Conservation (phyloP, 2,113 vertebrate species). For the Pangasianodon gigas region DNA sequence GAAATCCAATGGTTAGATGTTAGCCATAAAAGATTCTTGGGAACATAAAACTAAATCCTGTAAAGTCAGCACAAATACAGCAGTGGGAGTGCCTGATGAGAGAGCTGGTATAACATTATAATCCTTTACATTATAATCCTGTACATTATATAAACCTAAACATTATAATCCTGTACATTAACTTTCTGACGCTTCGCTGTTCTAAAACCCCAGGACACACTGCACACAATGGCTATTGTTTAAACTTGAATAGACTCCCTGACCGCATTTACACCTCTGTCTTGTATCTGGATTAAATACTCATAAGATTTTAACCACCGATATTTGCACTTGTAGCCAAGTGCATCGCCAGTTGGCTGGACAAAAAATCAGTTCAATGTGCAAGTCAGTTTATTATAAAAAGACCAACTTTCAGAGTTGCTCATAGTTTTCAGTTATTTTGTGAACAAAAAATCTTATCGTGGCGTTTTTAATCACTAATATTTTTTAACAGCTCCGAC, state of each 20-base stretch:
- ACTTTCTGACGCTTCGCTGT: not conserved
- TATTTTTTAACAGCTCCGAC: not conserved
- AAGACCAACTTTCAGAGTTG: not conserved
- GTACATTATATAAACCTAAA: not conserved
- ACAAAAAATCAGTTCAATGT: not conserved
- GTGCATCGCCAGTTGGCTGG: not conserved
- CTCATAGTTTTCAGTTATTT: too few relatives aligned
- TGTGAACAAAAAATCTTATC: too few relatives aligned
- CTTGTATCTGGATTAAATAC: not conserved
- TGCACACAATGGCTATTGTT: slow-evolving; percentile 40
- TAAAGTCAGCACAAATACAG: slow-evolving; percentile 20
- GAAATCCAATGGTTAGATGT: slow-evolving; percentile 12
- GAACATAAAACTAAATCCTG: slow-evolving; percentile 15
- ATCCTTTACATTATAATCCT: not conserved
- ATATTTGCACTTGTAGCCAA: not conserved
- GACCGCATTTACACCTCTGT: not conserved
- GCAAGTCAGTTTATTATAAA: not conserved
- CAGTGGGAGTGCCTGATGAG: not conserved
- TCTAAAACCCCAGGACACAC: not conserved
- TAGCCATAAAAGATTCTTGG: not conserved
- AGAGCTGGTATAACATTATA: not conserved
- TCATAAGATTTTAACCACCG: not conserved
- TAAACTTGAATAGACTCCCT: not conserved
- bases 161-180: not conserved
- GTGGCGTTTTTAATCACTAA: too few relatives aligned